Conservation (phyloP, 2,888 invertebrate species). For the Macrosoma leucophasiata region DNA sequence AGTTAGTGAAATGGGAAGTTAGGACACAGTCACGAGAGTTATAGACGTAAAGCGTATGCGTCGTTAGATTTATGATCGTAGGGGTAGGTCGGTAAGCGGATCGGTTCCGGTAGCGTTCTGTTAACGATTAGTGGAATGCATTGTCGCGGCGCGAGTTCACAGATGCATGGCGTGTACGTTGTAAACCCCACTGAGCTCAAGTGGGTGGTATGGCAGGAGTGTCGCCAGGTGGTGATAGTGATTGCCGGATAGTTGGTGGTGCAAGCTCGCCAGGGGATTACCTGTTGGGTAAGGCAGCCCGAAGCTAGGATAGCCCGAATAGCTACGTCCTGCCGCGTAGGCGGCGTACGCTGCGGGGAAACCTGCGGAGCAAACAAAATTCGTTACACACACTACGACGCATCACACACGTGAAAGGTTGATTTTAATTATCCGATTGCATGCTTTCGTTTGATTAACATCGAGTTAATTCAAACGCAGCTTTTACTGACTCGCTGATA, state of each 20-base stretch:
- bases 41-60: constrained; percentile 53
- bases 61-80: constrained; percentile 47
- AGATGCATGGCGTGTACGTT: constrained; percentile 87
- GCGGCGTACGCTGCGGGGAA: constrained; percentile 97
- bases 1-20: constrained; percentile 63
- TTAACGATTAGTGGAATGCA: constrained; percentile 71
- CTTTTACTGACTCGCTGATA: constrained; percentile 30
- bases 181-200: constrained; percentile 79
- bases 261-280: constrained; percentile 90
- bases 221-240: constrained; percentile 78
- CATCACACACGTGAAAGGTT: constrained; percentile 33
- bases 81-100: constrained; percentile 47
- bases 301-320: constrained; percentile 98
- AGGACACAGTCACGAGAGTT: constrained; percentile 57
- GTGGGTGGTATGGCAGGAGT: constrained; percentile 80
- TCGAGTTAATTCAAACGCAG: constrained; percentile 29
- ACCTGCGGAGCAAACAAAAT: constrained; percentile 79
- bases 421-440: constrained; percentile 44
- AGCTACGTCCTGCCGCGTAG: constrained; percentile 96
- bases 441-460: constrained; percentile 42
- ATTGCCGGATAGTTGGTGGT: constrained; percentile 80
- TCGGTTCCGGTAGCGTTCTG: constrained; percentile 47
- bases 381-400: constrained; percentile 36
- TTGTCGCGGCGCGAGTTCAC: constrained; percentile 78
- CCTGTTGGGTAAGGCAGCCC: constrained; percentile 98